Conservation (phyloP, 1,140 invertebrate genomes). For the Papilio dardanus region DNA sequence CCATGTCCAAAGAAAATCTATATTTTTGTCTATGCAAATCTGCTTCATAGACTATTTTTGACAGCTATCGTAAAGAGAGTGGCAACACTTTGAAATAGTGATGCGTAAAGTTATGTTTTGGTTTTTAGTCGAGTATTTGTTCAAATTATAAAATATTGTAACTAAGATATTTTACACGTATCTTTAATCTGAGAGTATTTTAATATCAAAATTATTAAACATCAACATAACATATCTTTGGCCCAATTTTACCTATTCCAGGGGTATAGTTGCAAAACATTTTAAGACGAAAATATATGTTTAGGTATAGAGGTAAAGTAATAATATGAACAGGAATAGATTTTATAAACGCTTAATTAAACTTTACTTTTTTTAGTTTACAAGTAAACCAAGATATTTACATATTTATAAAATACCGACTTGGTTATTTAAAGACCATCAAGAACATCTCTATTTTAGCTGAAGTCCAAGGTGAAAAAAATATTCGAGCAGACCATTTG, state of each 20-base stretch:
- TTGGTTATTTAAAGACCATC: background rate
- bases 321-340: background rate
- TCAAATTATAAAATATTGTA: no score
- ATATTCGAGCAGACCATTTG: conserved; percentile 26
- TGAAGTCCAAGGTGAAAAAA: background rate
- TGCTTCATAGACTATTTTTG: conserved; percentile 59
- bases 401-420: background rate
- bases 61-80: conserved; percentile 50
- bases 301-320: background rate
- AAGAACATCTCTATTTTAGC: conserved; percentile 3
- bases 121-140: no score
- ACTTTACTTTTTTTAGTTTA: background rate
- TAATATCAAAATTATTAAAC: background rate
- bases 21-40: conserved; percentile 75
- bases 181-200: background rate
- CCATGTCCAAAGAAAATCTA: conserved; percentile 82
- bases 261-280: background rate
- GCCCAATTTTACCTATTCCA: no score
- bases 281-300: background rate
- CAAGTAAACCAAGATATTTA: background rate
- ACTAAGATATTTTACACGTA: background rate
- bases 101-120: background rate
- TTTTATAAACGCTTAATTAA: background rate
- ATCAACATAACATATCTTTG: no score
- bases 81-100: conserved; percentile 23